Percentiles rank a stretch among this genome's conserved stretches.
Evolutionary conservation across 2,113 vertebrate species (phyloP).

Genomic region (Pterophyllum scalare): DNA sequence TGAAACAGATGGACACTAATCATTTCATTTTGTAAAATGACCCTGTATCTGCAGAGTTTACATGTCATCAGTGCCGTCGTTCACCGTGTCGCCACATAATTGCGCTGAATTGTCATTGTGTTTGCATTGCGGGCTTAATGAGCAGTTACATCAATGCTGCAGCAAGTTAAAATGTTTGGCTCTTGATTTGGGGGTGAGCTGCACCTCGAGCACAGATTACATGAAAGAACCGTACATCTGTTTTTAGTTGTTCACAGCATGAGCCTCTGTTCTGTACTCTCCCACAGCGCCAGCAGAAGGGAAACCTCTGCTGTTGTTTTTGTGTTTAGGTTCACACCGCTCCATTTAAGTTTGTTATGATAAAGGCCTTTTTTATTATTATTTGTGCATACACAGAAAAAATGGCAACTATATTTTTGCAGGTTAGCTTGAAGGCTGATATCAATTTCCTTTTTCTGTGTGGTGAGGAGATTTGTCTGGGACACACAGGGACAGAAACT

Average conservation of each 20-base stretch:
- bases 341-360: neutral
- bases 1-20: constrained; percentile 3
- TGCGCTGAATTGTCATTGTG: neutral
- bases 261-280: constrained; percentile 2
- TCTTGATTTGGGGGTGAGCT: neutral
- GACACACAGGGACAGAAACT: neutral
- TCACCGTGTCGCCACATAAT: neutral
- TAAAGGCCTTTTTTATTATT: neutral
- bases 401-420: neutral
- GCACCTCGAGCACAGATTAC: constrained; percentile 9
- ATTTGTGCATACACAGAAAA: neutral
- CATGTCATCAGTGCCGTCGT: neutral
- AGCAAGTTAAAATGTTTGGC: neutral
- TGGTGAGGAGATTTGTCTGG: neutral
- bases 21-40: neutral
- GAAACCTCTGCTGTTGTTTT: neutral
- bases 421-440: neutral
- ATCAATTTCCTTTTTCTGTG: neutral
- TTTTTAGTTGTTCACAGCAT: constrained; percentile 10
- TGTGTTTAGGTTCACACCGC: neutral
- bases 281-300: neutral
- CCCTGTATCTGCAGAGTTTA: neutral
- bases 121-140: neutral
- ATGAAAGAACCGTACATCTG: constrained; percentile 7
- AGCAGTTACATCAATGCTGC: neutral